A percentile compares a stretch with the other conserved stretches of the same genome.
phyloP scores from a whole-genome alignment of 2,797 vertebrate genomes.

The Eulemur mongoz region DNA sequence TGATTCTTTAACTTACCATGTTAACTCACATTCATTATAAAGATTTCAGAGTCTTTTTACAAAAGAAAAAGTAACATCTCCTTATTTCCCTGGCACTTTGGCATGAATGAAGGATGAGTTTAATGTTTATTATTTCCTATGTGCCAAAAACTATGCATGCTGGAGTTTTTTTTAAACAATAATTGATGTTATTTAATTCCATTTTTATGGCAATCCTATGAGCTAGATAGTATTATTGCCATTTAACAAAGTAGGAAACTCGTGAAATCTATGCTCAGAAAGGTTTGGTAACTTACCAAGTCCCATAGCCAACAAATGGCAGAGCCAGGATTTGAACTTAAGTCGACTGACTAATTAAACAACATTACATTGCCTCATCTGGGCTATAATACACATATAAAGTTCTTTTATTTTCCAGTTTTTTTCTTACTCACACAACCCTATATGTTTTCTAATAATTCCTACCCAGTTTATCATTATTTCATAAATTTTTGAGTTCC shows the following conservation, averaged over 20 bases:
- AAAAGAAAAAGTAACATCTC: neutral
- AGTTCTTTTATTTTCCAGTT: constrained; percentile 14
- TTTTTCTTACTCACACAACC: neutral
- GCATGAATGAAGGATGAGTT: neutral
- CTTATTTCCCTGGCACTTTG: constrained; percentile 3
- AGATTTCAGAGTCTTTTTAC: neutral
- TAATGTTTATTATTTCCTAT: neutral
- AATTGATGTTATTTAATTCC: neutral
- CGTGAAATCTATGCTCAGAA: neutral
- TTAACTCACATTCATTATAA: neutral
- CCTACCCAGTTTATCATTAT: neutral
- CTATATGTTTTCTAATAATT: neutral
- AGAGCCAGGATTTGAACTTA: neutral
- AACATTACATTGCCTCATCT: neutral
- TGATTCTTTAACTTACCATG: neutral
- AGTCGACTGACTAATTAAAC: neutral
- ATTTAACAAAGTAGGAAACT: neutral
- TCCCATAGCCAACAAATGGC: neutral
- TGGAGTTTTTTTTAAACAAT: neutral
- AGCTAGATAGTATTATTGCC: neutral
- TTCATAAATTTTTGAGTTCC: neutral
- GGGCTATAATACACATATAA: neutral
- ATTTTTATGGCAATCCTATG: neutral
- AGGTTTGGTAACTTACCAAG: neutral
- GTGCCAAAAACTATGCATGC: neutral